Conservation (phyloP, 1,140 invertebrate genomes). For the Calephelis nemesis region DNA sequence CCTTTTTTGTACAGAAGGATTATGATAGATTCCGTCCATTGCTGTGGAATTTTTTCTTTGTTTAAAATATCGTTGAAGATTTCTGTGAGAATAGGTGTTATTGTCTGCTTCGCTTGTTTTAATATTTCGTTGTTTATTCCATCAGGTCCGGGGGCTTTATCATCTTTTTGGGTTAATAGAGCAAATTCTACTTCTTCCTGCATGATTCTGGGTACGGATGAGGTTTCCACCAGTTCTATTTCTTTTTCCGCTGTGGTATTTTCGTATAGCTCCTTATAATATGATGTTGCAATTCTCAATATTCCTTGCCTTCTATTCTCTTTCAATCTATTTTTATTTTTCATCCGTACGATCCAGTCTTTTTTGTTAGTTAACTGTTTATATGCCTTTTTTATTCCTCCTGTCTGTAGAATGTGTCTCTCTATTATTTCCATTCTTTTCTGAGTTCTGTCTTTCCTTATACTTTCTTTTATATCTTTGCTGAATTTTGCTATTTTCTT, state of each 20-base stretch:
- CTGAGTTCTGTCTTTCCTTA: constrained; percentile 23
- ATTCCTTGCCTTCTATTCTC: not conserved
- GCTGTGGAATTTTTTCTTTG: too few relatives aligned
- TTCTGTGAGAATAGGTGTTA: too few relatives aligned
- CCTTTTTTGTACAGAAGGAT: too few relatives aligned
- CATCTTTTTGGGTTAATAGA: too few relatives aligned
- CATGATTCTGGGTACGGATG: not conserved
- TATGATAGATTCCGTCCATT: too few relatives aligned
- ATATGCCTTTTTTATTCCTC: constrained; percentile 18
- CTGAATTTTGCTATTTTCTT: too few relatives aligned
- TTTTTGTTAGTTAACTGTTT: constrained; percentile 3
- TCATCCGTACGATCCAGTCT: constrained; percentile 4
- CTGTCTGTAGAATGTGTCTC: constrained; percentile 16
- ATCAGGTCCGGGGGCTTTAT: too few relatives aligned
- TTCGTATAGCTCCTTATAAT: constrained; percentile 2
- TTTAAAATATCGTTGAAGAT: too few relatives aligned
- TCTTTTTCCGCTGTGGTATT: constrained; percentile 1
- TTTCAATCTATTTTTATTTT: constrained; percentile 1
- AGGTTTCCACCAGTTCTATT: constrained; percentile 10
- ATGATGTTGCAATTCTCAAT: constrained; percentile 6
- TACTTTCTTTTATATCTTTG: not conserved
- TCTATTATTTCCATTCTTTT: constrained; percentile 19
- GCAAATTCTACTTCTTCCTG: too few relatives aligned
- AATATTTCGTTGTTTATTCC: too few relatives aligned
- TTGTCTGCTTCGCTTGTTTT: too few relatives aligned